Base-by-base conservation (phyloP, 2,113 vertebrate genomes). In the Bubo bubo region DNA sequence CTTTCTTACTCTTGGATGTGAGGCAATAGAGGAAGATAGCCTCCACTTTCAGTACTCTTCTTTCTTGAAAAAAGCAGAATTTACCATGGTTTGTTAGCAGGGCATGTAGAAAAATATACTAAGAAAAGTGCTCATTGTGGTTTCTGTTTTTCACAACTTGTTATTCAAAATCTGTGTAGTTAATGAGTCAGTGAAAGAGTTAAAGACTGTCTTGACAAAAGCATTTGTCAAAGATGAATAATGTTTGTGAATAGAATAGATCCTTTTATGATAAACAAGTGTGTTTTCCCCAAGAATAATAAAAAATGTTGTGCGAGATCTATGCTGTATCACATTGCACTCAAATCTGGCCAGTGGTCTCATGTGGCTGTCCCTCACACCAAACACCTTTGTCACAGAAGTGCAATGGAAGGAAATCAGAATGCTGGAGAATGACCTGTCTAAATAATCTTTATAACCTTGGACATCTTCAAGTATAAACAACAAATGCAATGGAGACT, bases 41-140 rank as follows among this genome's bases (percentile, higher is more conserved):
- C 6, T 41, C 28, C 12, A 4, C 8, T 62, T 70, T 37, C 1
- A 0, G 11, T 63, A 30, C 2, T 74, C 6, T 41, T 67, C 63
- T 68, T 77, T 35, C 32, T 58, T 28, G 2, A n/a, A 30, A 59
- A 88, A 72, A 27, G 4, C 6, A 68, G 34, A 83, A 68, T 76
- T 75, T 56, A 52, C 20, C 22, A 32, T 28, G 9, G 2, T 71
- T 88, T 6, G 10, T 52, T 49, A 66, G 8, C 13, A 83, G 1
- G 2, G 2, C 18, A n/a, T 10, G 4, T 20, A 83, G 26, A 47
- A 95, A 72, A 88, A 50, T 50, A 49, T 39, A 18, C 3, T 39
- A 58, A 77, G 8, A 53, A 34, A 83, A 41, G 4, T 34, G 9
- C 3, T 89, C 4, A n/a, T 62, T 66, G 20, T 4, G 0, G 21